phyloP scores from a whole-genome alignment of 2,113 vertebrate genomes.

The Empidonax traillii region DNA sequence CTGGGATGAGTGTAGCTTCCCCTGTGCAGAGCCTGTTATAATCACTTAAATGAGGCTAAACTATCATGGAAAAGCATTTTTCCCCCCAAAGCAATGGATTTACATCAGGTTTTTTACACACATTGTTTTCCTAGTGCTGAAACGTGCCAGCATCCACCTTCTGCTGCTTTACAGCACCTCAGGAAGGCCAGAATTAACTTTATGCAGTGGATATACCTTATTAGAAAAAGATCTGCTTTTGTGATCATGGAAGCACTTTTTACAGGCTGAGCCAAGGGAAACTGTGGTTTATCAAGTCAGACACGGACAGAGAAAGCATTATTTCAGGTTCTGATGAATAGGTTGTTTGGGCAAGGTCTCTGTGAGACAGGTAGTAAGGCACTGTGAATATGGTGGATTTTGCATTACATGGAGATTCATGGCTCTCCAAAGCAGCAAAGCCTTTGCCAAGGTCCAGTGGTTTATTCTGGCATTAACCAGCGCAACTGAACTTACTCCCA shows the following conservation, averaged over 20 bases:
- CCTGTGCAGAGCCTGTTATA: neutral
- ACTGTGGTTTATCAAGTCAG: neutral
- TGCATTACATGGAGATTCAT: neutral
- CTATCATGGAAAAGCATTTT: neutral
- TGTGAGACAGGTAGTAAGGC: neutral
- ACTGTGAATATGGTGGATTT: neutral
- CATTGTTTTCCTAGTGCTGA: neutral
- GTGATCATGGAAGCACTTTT: neutral
- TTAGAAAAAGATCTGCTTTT: slow-evolving; percentile 2
- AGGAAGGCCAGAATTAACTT: neutral
- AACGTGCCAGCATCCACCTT: slow-evolving; percentile 30
- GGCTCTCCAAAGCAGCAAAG: neutral
- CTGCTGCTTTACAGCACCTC: neutral
- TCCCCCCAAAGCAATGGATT: slow-evolving; percentile 9
- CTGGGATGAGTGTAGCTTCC: neutral
- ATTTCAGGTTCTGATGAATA: neutral
- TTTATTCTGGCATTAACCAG: neutral
- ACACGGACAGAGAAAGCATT: neutral
- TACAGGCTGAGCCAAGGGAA: neutral
- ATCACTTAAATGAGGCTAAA: neutral
- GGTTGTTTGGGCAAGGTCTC: neutral
- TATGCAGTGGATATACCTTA: neutral
- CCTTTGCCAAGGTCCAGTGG: slow-evolving; percentile 28
- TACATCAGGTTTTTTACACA: neutral
- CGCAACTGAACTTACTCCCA: neutral